Evolutionary conservation across 2,888 invertebrate species (phyloP).

Genomic region (Digitonthophagus gazella): DNA sequence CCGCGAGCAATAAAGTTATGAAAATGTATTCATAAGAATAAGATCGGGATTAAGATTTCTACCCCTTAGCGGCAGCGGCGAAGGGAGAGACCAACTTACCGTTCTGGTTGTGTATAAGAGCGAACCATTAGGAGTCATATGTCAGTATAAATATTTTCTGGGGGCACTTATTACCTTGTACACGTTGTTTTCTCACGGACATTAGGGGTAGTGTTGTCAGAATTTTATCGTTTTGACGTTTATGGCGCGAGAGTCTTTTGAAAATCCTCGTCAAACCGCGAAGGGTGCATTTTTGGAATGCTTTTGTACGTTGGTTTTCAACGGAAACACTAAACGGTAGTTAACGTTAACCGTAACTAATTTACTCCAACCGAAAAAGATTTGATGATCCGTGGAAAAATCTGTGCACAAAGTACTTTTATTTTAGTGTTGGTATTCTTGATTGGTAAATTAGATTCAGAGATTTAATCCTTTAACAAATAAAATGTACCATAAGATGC

Average conservation of each 20-base stretch:
- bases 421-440: too few species aligned
- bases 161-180: slow-evolving; percentile 46
- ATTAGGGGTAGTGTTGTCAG: slow-evolving; percentile 40
- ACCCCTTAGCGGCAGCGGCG: not conserved
- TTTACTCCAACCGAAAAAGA: not conserved
- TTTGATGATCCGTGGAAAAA: not conserved
- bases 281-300: not conserved
- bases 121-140: slow-evolving; percentile 45
- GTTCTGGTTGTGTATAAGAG: slow-evolving; percentile 33
- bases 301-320: not conserved
- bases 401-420: too few species aligned
- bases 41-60: slow-evolving; percentile 27
- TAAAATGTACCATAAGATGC: too few species aligned
- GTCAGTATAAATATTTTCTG: slow-evolving; percentile 51
- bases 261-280: not conserved
- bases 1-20: slow-evolving; percentile 23
- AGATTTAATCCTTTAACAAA: too few species aligned
- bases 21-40: slow-evolving; percentile 27
- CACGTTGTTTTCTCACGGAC: slow-evolving; percentile 50
- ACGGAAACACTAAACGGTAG: not conserved
- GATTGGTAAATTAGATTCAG: too few species aligned
- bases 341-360: not conserved
- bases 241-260: not conserved
- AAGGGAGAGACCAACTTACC: slow-evolving; percentile 17
- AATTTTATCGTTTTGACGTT: slow-evolving; percentile 24